A percentile compares a stretch with the other conserved stretches of the same genome.
Evolutionary conservation across 2,888 invertebrate species (phyloP).

Genomic region (Caenorhabditis imperialis): DNA sequence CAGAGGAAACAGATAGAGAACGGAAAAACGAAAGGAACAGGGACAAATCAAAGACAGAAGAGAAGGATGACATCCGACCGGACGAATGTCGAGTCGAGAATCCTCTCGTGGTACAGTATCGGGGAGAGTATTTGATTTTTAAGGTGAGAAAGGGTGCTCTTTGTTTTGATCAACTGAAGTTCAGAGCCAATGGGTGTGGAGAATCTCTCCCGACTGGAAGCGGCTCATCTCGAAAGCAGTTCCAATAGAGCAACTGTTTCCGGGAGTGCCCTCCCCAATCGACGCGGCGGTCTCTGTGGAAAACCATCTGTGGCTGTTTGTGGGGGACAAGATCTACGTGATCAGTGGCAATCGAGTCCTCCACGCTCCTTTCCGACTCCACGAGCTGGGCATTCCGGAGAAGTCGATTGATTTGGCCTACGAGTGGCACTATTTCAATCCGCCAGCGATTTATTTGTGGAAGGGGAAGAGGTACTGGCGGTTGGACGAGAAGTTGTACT

Average conservation of each 20-base stretch:
- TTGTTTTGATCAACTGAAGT: not conserved
- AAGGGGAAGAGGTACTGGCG: conserved; percentile 41
- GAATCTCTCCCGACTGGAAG: conserved; percentile 35
- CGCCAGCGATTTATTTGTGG: conserved; percentile 54
- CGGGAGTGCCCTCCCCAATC: conserved; percentile 41
- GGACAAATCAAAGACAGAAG: conserved; percentile 12
- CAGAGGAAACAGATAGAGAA: not conserved
- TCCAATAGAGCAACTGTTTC: conserved; percentile 30
- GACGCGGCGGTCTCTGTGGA: conserved; percentile 48
- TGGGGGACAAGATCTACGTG: conserved; percentile 43
- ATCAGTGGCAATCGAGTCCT: conserved; percentile 35
- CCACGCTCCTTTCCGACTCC: conserved; percentile 36
- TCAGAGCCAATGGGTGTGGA: conserved; percentile 52
- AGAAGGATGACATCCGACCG: conserved; percentile 35
- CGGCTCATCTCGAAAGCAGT: conserved; percentile 29
- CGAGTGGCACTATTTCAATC: conserved; percentile 57
- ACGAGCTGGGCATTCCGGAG: conserved; percentile 35
- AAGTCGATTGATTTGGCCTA: conserved; percentile 49
- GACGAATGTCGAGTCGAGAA: conserved; percentile 43
- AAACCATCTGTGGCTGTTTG: conserved; percentile 47
- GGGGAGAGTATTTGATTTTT: conserved; percentile 49
- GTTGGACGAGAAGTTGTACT: conserved; percentile 41
- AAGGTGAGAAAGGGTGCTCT: conserved; percentile 37
- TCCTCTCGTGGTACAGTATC: conserved; percentile 47
- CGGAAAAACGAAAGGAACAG: not conserved